Evolutionary conservation across 2,888 invertebrate species (phyloP).

Genomic region (Drosophila mulleri): DNA sequence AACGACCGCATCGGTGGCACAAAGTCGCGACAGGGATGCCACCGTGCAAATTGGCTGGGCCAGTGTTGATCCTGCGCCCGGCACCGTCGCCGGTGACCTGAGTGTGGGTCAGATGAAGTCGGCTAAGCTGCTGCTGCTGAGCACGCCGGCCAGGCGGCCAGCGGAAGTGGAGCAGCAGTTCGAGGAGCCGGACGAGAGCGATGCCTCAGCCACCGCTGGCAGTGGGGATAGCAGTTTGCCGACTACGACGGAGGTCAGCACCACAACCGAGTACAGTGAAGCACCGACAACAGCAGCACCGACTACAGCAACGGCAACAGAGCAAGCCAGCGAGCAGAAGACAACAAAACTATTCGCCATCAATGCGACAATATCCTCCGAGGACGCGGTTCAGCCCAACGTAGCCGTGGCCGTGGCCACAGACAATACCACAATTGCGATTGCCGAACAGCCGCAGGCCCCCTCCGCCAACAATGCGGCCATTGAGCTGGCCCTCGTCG

Average conservation of each 20-base stretch:
- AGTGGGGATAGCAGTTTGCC: constrained; percentile 33
- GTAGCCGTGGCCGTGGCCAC: constrained; percentile 56
- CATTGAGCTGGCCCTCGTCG: constrained; percentile 60
- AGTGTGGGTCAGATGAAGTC: constrained; percentile 52
- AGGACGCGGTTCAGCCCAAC: constrained; percentile 47
- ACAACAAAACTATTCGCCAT: constrained; percentile 67
- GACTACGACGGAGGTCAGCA: constrained; percentile 41
- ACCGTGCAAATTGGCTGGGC: constrained; percentile 47
- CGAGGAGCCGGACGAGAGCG: constrained; percentile 74
- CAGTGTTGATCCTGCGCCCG: constrained; percentile 59
- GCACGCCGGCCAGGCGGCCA: constrained; percentile 72
- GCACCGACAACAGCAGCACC: constrained; percentile 26
- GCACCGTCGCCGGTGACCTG: constrained; percentile 44
- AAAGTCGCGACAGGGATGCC: constrained; percentile 68
- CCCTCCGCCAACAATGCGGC: constrained; percentile 64
- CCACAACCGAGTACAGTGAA: constrained; percentile 44
- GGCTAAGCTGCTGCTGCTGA: constrained; percentile 75
- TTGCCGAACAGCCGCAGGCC: constrained; percentile 64
- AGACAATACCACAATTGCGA: constrained; percentile 60
- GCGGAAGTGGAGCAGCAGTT: constrained; percentile 69
- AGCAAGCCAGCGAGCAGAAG: constrained; percentile 33
- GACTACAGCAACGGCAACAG: constrained; percentile 30
- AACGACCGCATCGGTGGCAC: constrained; percentile 22
- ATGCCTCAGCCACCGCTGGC: constrained; percentile 40
- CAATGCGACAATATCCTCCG: constrained; percentile 58